Percentiles rank a stretch among this genome's conserved stretches.
Evolutionary conservation across 1,140 invertebrate species (phyloP).

Genomic region (Conopomorpha cramerella): DNA sequence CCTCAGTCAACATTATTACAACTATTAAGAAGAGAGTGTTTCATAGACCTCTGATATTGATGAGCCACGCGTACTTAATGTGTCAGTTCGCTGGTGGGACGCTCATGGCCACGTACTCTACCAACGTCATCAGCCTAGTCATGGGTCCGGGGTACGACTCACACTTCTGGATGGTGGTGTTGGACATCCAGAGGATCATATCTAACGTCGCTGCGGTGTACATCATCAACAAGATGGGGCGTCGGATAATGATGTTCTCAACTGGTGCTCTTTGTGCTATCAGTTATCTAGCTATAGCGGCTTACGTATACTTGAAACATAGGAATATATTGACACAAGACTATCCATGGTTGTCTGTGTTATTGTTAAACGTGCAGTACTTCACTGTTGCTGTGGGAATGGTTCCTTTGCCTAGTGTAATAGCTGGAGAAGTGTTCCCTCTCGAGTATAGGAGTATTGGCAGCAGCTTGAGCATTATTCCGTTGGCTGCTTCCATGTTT

Average conservation of each 20-base stretch:
- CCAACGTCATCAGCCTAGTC: conserved; percentile 53
- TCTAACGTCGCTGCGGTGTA: conserved; percentile 16
- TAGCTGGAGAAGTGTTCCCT: conserved; percentile 23
- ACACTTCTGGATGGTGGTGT: conserved; percentile 65
- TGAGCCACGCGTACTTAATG: conserved; percentile 1
- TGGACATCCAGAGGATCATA: conserved; percentile 58
- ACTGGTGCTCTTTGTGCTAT: conserved; percentile 3
- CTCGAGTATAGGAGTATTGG: conserved; percentile 18
- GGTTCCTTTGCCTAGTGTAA: conserved; percentile 15
- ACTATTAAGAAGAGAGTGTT: conserved; percentile 4
- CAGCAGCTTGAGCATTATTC: conserved; percentile 12
- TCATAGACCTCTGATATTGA: conserved; percentile 3
- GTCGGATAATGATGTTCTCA: conserved; percentile 2
- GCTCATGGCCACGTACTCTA: conserved; percentile 67
- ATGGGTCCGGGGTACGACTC: conserved; percentile 41
- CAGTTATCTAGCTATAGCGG: conserved; percentile 3
- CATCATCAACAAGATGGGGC: conserved; percentile 2
- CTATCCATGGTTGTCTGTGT: conserved; percentile 10
- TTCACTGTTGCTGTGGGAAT: conserved; percentile 15
- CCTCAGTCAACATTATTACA: background rate
- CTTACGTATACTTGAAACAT: conserved; percentile 1
- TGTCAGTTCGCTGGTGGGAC: conserved; percentile 4
- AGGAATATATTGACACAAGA: background rate
- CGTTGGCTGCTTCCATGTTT: conserved; percentile 12
- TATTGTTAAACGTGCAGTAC: conserved; percentile 12